Base-by-base conservation (phyloP, 2,888 invertebrate species). In the Lottia scabra region DNA sequence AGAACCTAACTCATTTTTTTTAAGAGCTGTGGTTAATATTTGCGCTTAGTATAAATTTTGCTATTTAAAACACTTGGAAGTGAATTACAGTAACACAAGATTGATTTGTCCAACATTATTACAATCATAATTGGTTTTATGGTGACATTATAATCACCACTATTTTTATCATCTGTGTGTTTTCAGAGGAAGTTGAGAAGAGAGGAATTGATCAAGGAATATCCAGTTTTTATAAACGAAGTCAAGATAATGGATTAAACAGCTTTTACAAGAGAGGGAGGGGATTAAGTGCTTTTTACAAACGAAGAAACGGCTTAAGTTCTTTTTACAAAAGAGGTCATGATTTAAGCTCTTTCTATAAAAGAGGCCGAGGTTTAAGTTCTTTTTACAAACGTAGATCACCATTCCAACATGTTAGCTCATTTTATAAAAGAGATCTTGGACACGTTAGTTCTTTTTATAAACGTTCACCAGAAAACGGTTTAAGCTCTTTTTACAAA, bases 191-290 rank as follows among this genome's bases (percentile, higher is more conserved):
- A 38, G 38, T 38, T 2, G 38, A 38, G 38, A 38, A 38, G 38
- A 38, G 38, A 38, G 38, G 38, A 38, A 30, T 19, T 56, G 65
- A 45, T 43, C 16, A 65, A 13, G 67, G 67, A 12, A 27, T 67
- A 5, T 63, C 43, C 12, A 63, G 45, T 4, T 73, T 73, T 56
- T 73, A 73, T 64, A 73, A 73, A 56, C 44, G 56, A 30, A 44
- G 23, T 45, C 8, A n/a, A 15, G 62, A 63, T 44, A 46, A 45
- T 30, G 30, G 67, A 15, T 16, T 56, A 19, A 72, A 63, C 62
- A 66, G 64, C 12, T 73, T 73, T 30, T 73, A 73, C 66, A 70
- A 73, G 30, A 62, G 73, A 6, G 70, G 45, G 10, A 16, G 0
- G 2, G 65, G 27, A n/a, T 38, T 65, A 43, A 26, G 23, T 26